These are phyloP conservation scores for Stichodactyla mertensii DNA, from an alignment of 64 coral and sea anemone species.

Conservation along the genomic window DNA sequence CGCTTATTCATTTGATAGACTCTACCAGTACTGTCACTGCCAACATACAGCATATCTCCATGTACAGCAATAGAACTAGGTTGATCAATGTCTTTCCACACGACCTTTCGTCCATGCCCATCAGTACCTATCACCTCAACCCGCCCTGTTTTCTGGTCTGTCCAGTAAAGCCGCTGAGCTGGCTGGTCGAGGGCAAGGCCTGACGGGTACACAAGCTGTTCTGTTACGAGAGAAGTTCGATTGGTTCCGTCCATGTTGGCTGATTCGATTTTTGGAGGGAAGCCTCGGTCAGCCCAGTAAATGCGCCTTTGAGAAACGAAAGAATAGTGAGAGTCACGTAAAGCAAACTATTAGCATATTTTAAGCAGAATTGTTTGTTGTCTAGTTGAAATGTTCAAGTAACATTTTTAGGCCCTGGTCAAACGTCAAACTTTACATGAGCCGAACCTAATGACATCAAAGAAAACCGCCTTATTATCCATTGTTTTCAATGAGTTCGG, in stretches of 20 bases:
- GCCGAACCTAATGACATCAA: no score
- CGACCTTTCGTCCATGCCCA: slow-evolving; percentile 31
- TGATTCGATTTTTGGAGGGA: slow-evolving; percentile 49
- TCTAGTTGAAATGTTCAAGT: no score
- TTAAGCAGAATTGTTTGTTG: no score
- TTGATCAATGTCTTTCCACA: slow-evolving; percentile 6
- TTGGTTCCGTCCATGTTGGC: slow-evolving; percentile 63
- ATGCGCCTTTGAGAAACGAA: slow-evolving; percentile 34
- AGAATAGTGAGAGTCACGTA: background rate
- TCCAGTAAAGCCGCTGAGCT: slow-evolving; percentile 61
- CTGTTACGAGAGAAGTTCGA: slow-evolving; percentile 28
- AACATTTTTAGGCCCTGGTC: no score
- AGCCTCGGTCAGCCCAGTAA: slow-evolving; percentile 66
- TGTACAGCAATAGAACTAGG: slow-evolving; percentile 60
- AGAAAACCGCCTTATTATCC: no score
- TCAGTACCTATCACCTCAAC: slow-evolving; percentile 35
- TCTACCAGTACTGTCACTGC: slow-evolving; percentile 34
- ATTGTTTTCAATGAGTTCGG: no score
- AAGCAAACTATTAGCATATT: no score
- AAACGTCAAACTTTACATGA: no score
- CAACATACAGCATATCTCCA: slow-evolving; percentile 58
- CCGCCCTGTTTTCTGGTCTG: slow-evolving; percentile 44
- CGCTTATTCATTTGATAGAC: slow-evolving; percentile 66
- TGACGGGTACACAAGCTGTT: slow-evolving; percentile 48
- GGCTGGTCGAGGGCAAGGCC: slow-evolving; percentile 59